phyloP scores from a whole-genome alignment of 1,140 invertebrate genomes.

The Ostrea denselamellosa region DNA sequence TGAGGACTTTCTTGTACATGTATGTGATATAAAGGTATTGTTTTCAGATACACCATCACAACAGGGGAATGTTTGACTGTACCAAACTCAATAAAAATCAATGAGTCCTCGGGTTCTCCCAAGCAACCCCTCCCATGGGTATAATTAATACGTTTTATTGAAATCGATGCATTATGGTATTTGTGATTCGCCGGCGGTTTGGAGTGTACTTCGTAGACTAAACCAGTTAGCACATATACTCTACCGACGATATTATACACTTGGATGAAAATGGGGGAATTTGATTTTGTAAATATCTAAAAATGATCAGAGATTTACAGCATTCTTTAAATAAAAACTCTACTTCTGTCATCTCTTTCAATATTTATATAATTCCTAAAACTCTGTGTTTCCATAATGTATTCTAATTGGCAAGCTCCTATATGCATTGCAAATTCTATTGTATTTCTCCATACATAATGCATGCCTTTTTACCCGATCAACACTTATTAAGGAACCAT shows the following conservation, averaged over 20 bases:
- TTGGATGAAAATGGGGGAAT: too few relatives aligned
- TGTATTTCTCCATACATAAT: slow-evolving; percentile 21
- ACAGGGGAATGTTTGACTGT: background rate
- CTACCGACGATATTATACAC: too few relatives aligned
- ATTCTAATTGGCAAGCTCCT: background rate
- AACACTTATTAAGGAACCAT: slow-evolving; percentile 33
- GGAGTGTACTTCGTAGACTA: background rate
- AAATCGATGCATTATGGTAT: slow-evolving; percentile 3
- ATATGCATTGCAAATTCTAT: background rate
- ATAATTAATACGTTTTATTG: slow-evolving; percentile 12
- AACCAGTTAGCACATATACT: background rate
- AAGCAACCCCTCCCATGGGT: background rate
- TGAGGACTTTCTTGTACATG: background rate
- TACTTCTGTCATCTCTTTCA: background rate
- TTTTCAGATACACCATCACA: slow-evolving; percentile 1
- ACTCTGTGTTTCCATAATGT: background rate
- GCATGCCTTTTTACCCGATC: slow-evolving; percentile 31
- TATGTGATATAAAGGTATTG: background rate
- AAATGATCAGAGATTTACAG: too few relatives aligned
- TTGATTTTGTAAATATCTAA: too few relatives aligned
- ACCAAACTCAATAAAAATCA: background rate
- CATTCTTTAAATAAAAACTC: too few relatives aligned
- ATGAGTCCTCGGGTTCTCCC: background rate
- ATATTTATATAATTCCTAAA: background rate
- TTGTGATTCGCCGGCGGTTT: background rate